phyloP scores from a whole-genome alignment of 2,113 vertebrate species.

The Motacilla tschutschensis region DNA sequence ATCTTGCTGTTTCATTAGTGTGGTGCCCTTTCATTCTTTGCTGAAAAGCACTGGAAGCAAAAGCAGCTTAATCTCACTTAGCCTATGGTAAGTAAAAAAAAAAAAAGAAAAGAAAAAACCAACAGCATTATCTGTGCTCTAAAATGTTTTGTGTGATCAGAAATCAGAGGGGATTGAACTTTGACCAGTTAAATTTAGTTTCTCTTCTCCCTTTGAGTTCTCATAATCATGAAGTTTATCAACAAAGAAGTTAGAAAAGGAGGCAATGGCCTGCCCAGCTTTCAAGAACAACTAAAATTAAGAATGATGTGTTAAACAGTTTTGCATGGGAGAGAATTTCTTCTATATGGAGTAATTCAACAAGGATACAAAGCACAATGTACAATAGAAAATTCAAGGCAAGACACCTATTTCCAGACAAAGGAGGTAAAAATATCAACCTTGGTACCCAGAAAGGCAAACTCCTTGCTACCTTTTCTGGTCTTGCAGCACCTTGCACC shows the following conservation, averaged over 20 bases:
- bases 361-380: background rate
- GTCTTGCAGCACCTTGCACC: background rate
- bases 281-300: background rate
- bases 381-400: background rate
- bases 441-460: background rate
- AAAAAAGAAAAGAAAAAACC: background rate
- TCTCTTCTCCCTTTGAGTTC: background rate
- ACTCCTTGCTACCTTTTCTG: rapidly evolving
- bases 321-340: background rate
- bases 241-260: background rate
- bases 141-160: background rate
- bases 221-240: background rate
- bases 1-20: background rate
- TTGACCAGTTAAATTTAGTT: background rate
- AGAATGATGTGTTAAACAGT: background rate
- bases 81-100: background rate
- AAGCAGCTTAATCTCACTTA: background rate
- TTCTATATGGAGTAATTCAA: background rate
- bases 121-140: background rate
- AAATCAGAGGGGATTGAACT: background rate
- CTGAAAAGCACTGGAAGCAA: background rate
- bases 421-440: background rate
- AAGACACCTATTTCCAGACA: background rate
- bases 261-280: rapidly evolving
- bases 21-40: background rate